Evolutionary conservation across 2,888 invertebrate species (phyloP).

Genomic region (Spatulosminthurus flaviceps): DNA sequence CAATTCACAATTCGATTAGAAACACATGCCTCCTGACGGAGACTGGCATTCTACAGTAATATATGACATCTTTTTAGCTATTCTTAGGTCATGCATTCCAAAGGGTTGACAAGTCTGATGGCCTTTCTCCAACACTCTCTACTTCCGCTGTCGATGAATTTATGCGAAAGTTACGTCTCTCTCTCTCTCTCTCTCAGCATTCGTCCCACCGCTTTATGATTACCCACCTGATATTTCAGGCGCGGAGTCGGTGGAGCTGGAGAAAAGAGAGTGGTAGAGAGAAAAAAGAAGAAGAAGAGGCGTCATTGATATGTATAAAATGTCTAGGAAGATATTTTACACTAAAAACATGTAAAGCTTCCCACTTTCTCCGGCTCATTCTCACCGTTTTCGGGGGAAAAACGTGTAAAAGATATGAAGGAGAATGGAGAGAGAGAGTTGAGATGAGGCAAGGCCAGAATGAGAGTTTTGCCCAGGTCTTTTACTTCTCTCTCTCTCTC

Average conservation of each 20-base stretch:
- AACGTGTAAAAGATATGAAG: conserved; percentile 13
- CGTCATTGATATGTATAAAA: not conserved
- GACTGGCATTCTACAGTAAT: conserved; percentile 43
- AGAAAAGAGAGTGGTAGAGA: too few relatives aligned
- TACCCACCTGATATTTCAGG: conserved; percentile 37
- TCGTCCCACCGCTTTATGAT: conserved; percentile 21
- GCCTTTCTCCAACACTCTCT: conserved; percentile 31
- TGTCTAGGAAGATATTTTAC: not conserved
- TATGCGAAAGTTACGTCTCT: conserved; percentile 28
- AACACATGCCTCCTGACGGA: conserved; percentile 54
- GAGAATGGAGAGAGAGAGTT: not conserved
- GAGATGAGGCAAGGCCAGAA: conserved; percentile 19
- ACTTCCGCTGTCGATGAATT: conserved; percentile 38
- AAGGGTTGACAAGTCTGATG: conserved; percentile 42
- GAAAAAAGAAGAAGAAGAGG: not conserved
- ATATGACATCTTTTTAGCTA: conserved; percentile 48
- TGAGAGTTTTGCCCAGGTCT: conserved; percentile 20
- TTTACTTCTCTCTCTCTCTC: too few relatives aligned
- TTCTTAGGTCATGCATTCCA: conserved; percentile 43
- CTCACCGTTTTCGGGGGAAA: not conserved
- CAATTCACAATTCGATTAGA: conserved; percentile 57
- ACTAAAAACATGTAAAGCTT: conserved; percentile 10
- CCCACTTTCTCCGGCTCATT: not conserved
- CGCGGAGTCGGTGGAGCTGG: not conserved
- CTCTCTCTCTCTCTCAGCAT: too few relatives aligned